Evolutionary conservation across 2,797 vertebrate species (phyloP).

Genomic region (Falco novaeseelandiae): DNA sequence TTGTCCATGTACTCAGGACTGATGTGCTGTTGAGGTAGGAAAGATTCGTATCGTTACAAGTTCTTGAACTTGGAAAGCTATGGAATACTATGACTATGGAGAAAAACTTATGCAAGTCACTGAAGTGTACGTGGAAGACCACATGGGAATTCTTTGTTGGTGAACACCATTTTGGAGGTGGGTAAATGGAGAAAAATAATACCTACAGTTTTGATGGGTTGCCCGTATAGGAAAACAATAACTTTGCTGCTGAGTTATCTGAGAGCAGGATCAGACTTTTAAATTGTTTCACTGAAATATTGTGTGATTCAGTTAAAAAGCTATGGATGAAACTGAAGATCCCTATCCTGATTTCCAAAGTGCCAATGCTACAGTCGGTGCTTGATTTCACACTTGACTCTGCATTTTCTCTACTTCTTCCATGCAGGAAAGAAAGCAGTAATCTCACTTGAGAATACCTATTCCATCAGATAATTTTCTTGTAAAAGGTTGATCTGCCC

Average conservation of each 20-base stretch:
- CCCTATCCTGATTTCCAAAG: neutral
- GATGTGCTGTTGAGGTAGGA: neutral
- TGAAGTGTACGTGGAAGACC: neutral
- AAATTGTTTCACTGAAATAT: neutral
- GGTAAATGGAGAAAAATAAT: neutral
- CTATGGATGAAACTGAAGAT: neutral
- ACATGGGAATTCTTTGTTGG: neutral
- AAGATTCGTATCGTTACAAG: neutral
- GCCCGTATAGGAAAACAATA: neutral
- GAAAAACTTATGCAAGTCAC: neutral
- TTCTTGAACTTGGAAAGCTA: neutral
- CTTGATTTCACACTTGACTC: neutral
- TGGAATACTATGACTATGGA: neutral
- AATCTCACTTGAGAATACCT: neutral
- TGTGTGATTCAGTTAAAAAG: neutral
- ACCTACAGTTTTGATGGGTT: neutral
- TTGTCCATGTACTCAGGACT: fast-evolving
- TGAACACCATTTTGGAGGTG: neutral
- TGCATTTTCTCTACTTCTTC: neutral
- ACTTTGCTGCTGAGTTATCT: neutral
- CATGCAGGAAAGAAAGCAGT: neutral
- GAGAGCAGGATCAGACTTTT: neutral
- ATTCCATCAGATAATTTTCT: neutral
- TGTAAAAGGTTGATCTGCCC: neutral
- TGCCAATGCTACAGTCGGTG: neutral